phyloP scores from a whole-genome alignment of 2,888 invertebrate genomes.

The Pandemis heparana region DNA sequence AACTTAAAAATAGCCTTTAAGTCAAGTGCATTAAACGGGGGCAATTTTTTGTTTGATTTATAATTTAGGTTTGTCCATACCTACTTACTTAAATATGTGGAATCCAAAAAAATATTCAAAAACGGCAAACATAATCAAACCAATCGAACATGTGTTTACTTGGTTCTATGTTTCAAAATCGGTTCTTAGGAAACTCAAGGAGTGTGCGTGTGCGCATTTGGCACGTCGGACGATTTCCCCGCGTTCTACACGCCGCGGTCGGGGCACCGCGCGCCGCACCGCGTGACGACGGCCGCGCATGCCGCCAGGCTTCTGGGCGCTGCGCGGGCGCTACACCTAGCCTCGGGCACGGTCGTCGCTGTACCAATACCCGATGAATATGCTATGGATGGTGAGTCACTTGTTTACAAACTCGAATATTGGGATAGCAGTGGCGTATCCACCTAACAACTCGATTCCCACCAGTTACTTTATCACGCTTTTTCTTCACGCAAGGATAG shows the following conservation, averaged over 20 bases:
- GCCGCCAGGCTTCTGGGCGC: conserved; percentile 90
- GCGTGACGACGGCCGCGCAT: conserved; percentile 85
- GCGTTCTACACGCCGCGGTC: conserved; percentile 96
- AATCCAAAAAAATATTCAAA: too few species aligned
- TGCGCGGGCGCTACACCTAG: conserved; percentile 82
- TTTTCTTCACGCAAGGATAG: too few species aligned
- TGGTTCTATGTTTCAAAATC: neutral
- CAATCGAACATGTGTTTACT: neutral
- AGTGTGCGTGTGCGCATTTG: conserved; percentile 94
- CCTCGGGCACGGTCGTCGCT: conserved; percentile 93
- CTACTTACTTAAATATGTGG: too few species aligned
- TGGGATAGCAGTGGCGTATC: too few species aligned
- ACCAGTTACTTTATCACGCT: too few species aligned
- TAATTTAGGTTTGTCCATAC: too few species aligned
- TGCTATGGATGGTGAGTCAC: conserved; percentile 84
- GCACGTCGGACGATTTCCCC: conserved; percentile 91
- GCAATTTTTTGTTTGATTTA: too few species aligned
- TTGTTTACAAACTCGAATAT: too few species aligned
- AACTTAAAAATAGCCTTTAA: too few species aligned
- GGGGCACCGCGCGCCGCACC: conserved; percentile 90
- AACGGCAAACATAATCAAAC: too few species aligned
- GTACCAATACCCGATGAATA: conserved; percentile 94
- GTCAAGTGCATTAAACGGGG: too few species aligned
- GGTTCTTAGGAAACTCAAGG: conserved; percentile 96
- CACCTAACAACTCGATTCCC: too few species aligned